A percentile compares a stretch with the other conserved stretches of the same genome.
Conservation (phyloP, 1,140 invertebrate species). For the Holcopasites calliopsidis region DNA sequence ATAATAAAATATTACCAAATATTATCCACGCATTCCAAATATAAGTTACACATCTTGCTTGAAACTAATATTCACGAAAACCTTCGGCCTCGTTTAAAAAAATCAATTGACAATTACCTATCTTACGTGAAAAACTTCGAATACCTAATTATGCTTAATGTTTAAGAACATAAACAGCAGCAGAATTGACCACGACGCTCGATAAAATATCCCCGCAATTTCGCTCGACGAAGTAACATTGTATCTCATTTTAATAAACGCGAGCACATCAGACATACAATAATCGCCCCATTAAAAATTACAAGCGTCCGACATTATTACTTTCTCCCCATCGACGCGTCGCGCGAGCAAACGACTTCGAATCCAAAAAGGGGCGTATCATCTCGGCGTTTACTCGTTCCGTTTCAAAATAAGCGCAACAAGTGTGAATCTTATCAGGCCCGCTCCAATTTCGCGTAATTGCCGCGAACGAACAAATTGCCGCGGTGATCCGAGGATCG, state of each 20-base stretch:
- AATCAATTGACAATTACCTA: too few species aligned
- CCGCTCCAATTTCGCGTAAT: slow-evolving; percentile 24
- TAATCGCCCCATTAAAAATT: slow-evolving; percentile 1
- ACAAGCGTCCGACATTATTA: too few species aligned
- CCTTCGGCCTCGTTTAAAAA: too few species aligned
- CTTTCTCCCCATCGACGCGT: not conserved
- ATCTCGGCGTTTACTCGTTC: slow-evolving; percentile 7
- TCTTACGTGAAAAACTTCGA: too few species aligned
- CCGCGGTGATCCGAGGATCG: not conserved
- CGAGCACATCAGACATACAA: not conserved
- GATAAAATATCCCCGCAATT: not conserved
- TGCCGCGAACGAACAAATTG: not conserved
- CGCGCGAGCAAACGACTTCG: not conserved
- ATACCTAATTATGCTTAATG: too few species aligned
- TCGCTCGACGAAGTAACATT: not conserved
- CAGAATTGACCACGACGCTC: too few species aligned
- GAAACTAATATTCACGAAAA: too few species aligned
- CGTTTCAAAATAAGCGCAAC: not conserved
- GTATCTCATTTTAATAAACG: not conserved
- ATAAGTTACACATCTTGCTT: too few species aligned
- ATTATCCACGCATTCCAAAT: not conserved
- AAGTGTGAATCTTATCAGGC: slow-evolving; percentile 24
- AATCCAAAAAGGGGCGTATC: not conserved
- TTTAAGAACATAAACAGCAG: too few species aligned
- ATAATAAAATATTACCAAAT: not conserved